Base-by-base conservation (phyloP, 2,113 vertebrate species). In the Ceyx melanurus region DNA sequence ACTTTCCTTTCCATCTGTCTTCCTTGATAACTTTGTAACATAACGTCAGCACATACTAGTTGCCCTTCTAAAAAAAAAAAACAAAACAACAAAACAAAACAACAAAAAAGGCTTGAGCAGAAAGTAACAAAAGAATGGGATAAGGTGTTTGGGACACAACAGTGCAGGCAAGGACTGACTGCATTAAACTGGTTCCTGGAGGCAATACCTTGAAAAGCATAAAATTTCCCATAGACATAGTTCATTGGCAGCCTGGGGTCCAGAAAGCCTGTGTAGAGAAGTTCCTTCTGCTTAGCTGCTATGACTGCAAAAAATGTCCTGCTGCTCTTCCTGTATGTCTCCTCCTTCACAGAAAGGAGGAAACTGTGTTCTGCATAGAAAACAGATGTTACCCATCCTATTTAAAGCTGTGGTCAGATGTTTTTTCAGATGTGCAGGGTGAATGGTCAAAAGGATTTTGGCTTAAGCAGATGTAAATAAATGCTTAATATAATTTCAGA, bases 1-100 rank as follows among this genome's bases (percentile, higher is more conserved):
- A 92, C 28, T 89, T 95, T 92, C 61, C 46, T 29, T 80, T 88
- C 83, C 95, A 93, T 92, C 82, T 96, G 62, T 81, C 86, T 90
- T 95, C 67, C 60, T 92, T 86, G 33, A 37, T 37, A 37, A 37
- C 37, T 37, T 37, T 37, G 37, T 37, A 37, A 37, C 37, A 37
- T 37, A 37, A 37, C 37, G 10, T 53, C 80, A 77, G 65, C 66
- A 60, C 14, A 23, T 62, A 31, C 45, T 68, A 66, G 77, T 64
- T 28, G 10, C 29, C 13, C 2, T 3, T 11, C 37, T 37, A 37
- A 37, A 37, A 37, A 37, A 37, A 37, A 37, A 37, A 37, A 37
- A 33, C 33, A 35, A 37, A 37, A 10, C 37, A 37, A 37, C 37
- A 37, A 37, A 37, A 37, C 37, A 37, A 37, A 10, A 37, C 37